These are phyloP conservation scores for Periophthalmus modestus DNA, from an alignment of 2,113 vertebrate species.

Conservation along the genomic window DNA sequence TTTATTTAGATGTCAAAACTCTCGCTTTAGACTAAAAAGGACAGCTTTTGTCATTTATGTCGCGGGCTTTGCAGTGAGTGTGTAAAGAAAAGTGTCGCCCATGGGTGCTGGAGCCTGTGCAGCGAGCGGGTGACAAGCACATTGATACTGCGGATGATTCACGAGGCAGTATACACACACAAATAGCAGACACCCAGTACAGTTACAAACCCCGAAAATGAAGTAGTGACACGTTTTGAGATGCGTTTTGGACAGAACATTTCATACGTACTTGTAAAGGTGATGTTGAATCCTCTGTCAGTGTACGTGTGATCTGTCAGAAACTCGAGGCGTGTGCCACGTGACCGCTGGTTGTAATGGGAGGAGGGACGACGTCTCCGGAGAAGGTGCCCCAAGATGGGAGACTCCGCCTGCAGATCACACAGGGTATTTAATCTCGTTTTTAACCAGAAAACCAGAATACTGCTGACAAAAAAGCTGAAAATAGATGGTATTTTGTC, in stretches of 20 bases:
- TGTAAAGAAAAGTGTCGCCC: constrained; percentile 17
- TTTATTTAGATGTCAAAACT: constrained; percentile 57
- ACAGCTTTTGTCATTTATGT: constrained; percentile 35
- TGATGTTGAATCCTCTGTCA: constrained; percentile 97
- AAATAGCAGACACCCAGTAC: constrained; percentile 10
- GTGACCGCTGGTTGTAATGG: constrained; percentile 95
- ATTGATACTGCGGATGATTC: constrained; percentile 42
- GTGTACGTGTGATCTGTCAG: constrained; percentile 98
- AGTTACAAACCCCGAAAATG: not conserved
- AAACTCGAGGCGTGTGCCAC: constrained; percentile 94
- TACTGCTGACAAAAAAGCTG: too few species aligned
- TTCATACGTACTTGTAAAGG: constrained; percentile 90
- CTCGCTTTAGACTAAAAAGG: constrained; percentile 48
- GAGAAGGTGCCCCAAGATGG: constrained; percentile 95
- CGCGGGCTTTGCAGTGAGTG: constrained; percentile 7
- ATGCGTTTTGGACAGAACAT: constrained; percentile 14
- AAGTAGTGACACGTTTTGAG: not conserved
- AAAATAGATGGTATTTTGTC: too few species aligned
- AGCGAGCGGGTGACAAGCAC: constrained; percentile 25
- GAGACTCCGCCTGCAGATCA: constrained; percentile 83
- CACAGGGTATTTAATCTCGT: not conserved
- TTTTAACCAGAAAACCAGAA: too few species aligned
- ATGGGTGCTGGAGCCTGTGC: constrained; percentile 28
- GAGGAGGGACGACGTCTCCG: constrained; percentile 88
- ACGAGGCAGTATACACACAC: constrained; percentile 25